Evolutionary conservation across 2,797 vertebrate species (phyloP).

Genomic region (Nyctalus aviator): DNA sequence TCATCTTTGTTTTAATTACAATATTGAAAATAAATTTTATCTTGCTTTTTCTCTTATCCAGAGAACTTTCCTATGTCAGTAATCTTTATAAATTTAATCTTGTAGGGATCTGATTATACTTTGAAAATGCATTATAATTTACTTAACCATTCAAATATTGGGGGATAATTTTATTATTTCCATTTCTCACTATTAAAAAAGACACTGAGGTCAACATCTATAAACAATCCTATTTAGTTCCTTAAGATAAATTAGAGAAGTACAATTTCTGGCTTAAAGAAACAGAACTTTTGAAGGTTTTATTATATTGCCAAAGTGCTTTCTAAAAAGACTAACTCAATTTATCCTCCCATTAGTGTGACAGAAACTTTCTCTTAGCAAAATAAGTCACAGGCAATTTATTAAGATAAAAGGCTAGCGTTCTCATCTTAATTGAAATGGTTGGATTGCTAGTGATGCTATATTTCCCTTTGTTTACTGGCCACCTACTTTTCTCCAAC

Average conservation of each 20-base stretch:
- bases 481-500: conserved; percentile 51
- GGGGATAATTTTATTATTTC: conserved; percentile 59
- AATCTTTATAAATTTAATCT: conserved; percentile 65
- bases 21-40: conserved; percentile 35
- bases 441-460: background rate
- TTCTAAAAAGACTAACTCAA: conserved; percentile 58
- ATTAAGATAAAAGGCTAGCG: conserved; percentile 34
- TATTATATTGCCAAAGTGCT: conserved; percentile 55
- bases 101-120: conserved; percentile 1
- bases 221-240: conserved; percentile 45
- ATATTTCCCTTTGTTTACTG: background rate
- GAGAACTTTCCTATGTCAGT: conserved; percentile 25
- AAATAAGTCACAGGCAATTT: conserved; percentile 7
- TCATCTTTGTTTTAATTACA: conserved; percentile 42
- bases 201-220: conserved; percentile 46
- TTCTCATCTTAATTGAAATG: conserved; percentile 2
- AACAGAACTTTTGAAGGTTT: background rate
- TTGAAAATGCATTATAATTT: conserved; percentile 67
- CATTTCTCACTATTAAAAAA: conserved; percentile 55
- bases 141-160: conserved; percentile 48
- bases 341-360: conserved; percentile 4
- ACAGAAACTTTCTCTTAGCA: background rate
- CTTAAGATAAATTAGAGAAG: conserved; percentile 37
- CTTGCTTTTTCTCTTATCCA: conserved; percentile 19
- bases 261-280: background rate